Evolutionary conservation across 2,113 vertebrate genomes (phyloP).

Genomic region (Eolophus roseicapilla): DNA sequence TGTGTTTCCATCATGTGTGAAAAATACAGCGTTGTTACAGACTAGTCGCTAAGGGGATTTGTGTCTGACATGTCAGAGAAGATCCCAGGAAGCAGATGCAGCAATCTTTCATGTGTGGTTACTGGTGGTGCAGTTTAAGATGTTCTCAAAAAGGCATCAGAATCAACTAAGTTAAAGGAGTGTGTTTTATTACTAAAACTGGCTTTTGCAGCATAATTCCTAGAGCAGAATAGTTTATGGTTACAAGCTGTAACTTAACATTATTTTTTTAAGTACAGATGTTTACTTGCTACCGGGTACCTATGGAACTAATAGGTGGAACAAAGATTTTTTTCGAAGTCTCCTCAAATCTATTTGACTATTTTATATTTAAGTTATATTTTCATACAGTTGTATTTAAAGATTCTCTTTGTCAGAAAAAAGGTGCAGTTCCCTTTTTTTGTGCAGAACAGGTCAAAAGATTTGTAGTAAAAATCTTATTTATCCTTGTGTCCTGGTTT

Average conservation of each 20-base stretch:
- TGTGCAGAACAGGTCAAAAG: slow-evolving; percentile 40
- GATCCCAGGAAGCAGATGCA: background rate
- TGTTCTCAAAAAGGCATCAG: slow-evolving; percentile 42
- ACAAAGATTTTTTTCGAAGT: slow-evolving; percentile 77
- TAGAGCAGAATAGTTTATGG: slow-evolving; percentile 71
- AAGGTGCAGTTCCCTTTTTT: slow-evolving; percentile 33
- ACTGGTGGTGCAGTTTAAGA: background rate
- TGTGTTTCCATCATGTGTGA: slow-evolving; percentile 39
- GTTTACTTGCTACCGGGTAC: slow-evolving; percentile 74
- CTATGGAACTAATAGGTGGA: slow-evolving; percentile 73
- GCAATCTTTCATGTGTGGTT: background rate
- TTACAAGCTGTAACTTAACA: slow-evolving; percentile 74
- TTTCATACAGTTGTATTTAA: slow-evolving; percentile 84
- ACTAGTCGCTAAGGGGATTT: background rate
- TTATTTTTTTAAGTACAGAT: slow-evolving; percentile 75
- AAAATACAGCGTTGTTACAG: background rate
- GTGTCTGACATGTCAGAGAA: slow-evolving; percentile 18
- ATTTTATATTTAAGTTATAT: slow-evolving; percentile 87
- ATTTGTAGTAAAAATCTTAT: slow-evolving; percentile 26
- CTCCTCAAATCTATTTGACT: slow-evolving; percentile 77
- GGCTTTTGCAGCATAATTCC: slow-evolving; percentile 76
- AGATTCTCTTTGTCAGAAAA: slow-evolving; percentile 70
- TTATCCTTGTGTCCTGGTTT: slow-evolving; percentile 12
- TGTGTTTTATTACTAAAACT: slow-evolving; percentile 72
- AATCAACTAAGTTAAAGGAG: slow-evolving; percentile 47